These are phyloP conservation scores for Solenopsis fugax DNA, from an alignment of 1,140 invertebrate species.

Conservation along the genomic window DNA sequence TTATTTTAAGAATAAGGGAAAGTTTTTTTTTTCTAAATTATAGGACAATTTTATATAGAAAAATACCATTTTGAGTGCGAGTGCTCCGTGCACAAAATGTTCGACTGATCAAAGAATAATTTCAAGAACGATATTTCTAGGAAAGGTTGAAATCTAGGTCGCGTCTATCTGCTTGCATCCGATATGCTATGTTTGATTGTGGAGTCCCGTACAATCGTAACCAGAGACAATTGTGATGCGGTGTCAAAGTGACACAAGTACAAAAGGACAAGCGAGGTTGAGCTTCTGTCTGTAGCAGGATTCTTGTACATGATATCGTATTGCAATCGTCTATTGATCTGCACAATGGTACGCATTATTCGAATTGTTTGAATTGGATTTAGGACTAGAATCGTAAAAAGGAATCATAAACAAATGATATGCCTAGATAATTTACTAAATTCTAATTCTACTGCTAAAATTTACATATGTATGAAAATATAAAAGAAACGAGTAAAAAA, in stretches of 20 bases:
- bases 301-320: constrained; percentile 44
- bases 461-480: background rate
- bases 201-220: constrained; percentile 58
- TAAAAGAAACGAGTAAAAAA: background rate
- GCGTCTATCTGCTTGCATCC: constrained; percentile 61
- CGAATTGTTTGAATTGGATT: background rate
- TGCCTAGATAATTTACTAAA: background rate
- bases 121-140: background rate
- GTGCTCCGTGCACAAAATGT: background rate
- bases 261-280: constrained; percentile 35
- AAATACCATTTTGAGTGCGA: background rate
- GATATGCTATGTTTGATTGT: constrained; percentile 45
- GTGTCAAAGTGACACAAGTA: constrained; percentile 56
- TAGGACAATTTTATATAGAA: background rate
- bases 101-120: constrained; percentile 27
- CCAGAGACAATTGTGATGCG: constrained; percentile 61
- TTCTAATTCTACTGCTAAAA: background rate
- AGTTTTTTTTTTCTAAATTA: background rate
- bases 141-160: constrained; percentile 59
- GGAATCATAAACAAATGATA: background rate
- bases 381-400: background rate
- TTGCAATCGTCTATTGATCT: constrained; percentile 48
- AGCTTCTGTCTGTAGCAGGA: constrained; percentile 33
- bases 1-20: background rate
- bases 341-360: constrained; percentile 1